Conservation (phyloP, 1,140 invertebrate genomes). For the Bombyx mandarina region DNA sequence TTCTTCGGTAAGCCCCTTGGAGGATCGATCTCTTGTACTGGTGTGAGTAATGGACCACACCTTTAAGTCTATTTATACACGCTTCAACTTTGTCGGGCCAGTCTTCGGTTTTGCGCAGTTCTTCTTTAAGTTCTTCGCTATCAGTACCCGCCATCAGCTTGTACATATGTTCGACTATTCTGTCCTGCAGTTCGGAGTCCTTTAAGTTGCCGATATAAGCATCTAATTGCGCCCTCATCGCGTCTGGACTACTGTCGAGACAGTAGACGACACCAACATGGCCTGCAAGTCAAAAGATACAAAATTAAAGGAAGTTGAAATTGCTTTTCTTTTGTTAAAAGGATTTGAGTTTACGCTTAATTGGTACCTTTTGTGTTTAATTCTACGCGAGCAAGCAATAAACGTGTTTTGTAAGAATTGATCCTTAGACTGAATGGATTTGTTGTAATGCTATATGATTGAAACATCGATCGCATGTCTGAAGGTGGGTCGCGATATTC, state of each 20-base stretch:
- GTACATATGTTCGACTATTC: slow-evolving; percentile 14
- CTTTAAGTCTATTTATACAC: slow-evolving; percentile 5
- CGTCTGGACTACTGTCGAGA: slow-evolving; percentile 22
- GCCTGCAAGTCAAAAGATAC: slow-evolving; percentile 1
- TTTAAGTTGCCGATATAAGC: slow-evolving; percentile 13
- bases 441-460: too few species aligned
- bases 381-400: too few species aligned
- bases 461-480: too few species aligned
- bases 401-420: too few species aligned
- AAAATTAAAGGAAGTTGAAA: neutral
- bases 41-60: slow-evolving; percentile 4
- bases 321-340: slow-evolving; percentile 1
- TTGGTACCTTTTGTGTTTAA: too few species aligned
- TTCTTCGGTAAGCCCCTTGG: slow-evolving; percentile 15
- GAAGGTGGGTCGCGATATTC: too few species aligned
- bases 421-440: too few species aligned
- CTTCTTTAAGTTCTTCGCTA: slow-evolving; percentile 8
- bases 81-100: slow-evolving; percentile 5
- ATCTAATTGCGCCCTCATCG: slow-evolving; percentile 9
- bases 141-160: slow-evolving; percentile 5
- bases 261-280: slow-evolving; percentile 15
- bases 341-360: too few species aligned
- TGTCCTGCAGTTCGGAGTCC: slow-evolving; percentile 12
- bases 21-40: slow-evolving; percentile 8
- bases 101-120: slow-evolving; percentile 1